A percentile compares a stretch with the other conserved stretches of the same genome.
phyloP scores from a whole-genome alignment of 2,113 vertebrate genomes.

The Thomomys bottae region DNA sequence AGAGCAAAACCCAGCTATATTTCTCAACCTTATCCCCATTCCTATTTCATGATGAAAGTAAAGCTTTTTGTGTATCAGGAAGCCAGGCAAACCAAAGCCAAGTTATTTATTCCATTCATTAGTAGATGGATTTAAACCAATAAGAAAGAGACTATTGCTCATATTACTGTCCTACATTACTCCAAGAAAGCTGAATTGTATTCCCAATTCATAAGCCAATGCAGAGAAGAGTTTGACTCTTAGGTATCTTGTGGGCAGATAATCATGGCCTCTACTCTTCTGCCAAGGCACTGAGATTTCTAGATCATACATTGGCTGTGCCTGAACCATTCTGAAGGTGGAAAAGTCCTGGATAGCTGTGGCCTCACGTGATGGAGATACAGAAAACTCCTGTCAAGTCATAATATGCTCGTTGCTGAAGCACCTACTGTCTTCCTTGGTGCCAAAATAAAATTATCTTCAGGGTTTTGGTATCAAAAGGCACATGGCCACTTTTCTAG shows the following conservation, averaged over 20 bases:
- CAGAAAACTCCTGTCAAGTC: background rate
- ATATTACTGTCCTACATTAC: background rate
- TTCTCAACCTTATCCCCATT: background rate
- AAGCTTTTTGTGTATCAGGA: background rate
- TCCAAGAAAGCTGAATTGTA: background rate
- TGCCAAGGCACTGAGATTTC: background rate
- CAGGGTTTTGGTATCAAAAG: background rate
- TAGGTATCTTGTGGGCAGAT: background rate
- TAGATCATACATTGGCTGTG: too few relatives aligned
- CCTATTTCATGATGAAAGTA: slow-evolving; percentile 34
- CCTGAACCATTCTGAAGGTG: background rate
- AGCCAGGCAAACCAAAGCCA: background rate
- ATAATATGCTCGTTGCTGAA: background rate
- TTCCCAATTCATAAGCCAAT: background rate
- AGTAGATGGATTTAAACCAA: background rate
- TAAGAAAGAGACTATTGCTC: background rate
- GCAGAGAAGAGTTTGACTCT: background rate
- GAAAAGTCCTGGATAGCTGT: background rate
- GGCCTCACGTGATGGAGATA: background rate
- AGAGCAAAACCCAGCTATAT: background rate
- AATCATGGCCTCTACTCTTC: background rate
- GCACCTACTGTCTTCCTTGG: background rate
- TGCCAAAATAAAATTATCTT: background rate
- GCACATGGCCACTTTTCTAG: background rate
- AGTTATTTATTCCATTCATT: background rate